Percentiles rank a stretch among this genome's conserved stretches.
Evolutionary conservation across 2,797 vertebrate genomes (phyloP).

Genomic region (Ctenopoma kingsleyae): DNA sequence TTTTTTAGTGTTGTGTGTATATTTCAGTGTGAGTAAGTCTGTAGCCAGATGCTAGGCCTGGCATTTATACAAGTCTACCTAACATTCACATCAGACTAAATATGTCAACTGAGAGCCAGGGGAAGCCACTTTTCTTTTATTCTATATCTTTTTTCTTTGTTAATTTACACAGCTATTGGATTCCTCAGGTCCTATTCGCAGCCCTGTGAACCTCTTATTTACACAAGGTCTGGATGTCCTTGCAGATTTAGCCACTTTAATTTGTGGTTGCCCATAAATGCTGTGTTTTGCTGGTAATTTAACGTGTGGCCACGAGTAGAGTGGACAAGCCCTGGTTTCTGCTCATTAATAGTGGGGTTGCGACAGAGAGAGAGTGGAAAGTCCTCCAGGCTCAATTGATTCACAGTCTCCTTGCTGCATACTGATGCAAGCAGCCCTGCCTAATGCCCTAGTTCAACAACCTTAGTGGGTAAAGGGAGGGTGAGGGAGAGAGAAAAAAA

Average conservation of each 20-base stretch:
- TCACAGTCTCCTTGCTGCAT: slow-evolving; percentile 69
- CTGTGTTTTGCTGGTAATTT: slow-evolving; percentile 89
- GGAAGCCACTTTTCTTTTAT: slow-evolving; percentile 27
- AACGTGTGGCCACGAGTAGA: slow-evolving; percentile 69
- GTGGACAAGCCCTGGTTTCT: slow-evolving; percentile 77
- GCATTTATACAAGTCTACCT: slow-evolving; percentile 83
- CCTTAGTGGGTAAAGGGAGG: slow-evolving; percentile 28
- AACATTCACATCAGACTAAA: slow-evolving; percentile 60
- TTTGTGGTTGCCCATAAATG: slow-evolving; percentile 89
- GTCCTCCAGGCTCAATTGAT: slow-evolving; percentile 85
- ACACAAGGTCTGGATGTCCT: slow-evolving; percentile 88
- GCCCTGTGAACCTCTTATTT: slow-evolving; percentile 67
- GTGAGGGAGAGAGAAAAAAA: slow-evolving; percentile 22
- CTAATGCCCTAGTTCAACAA: slow-evolving; percentile 56
- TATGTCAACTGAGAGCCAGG: slow-evolving; percentile 39
- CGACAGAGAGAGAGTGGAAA: slow-evolving; percentile 75
- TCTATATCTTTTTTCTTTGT: slow-evolving; percentile 31
- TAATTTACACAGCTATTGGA: slow-evolving; percentile 54
- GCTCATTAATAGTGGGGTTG: slow-evolving; percentile 83
- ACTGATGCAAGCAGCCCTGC: slow-evolving; percentile 70
- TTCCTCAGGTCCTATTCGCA: slow-evolving; percentile 39
- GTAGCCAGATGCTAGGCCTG: slow-evolving; percentile 75
- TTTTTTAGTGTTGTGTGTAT: slow-evolving; percentile 21
- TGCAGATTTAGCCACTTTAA: slow-evolving; percentile 89
- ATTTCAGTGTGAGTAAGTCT: slow-evolving; percentile 76